Percentiles rank a stretch among this genome's conserved stretches.
Evolutionary conservation across 2,888 invertebrate species (phyloP).

Genomic region (Kuschelorhynchus macadamiae): DNA sequence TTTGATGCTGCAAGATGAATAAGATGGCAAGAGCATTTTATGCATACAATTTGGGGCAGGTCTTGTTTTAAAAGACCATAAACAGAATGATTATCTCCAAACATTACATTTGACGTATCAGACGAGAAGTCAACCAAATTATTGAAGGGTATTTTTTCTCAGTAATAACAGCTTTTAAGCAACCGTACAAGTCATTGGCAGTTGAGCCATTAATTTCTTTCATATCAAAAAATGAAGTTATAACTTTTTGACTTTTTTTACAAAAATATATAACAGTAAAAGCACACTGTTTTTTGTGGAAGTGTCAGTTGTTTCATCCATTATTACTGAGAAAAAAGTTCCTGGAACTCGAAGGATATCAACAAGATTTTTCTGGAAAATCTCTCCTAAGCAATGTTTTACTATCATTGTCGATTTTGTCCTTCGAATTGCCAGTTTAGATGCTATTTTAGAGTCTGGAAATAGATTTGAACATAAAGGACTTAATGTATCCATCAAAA

Average conservation of each 20-base stretch:
- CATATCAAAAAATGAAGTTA: too few species aligned
- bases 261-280: conserved; percentile 16
- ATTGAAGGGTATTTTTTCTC: too few species aligned
- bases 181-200: too few species aligned
- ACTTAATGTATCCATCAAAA: conserved; percentile 15
- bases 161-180: too few species aligned
- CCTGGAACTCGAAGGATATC: conserved; percentile 12
- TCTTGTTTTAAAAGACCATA: too few species aligned
- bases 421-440: conserved; percentile 23
- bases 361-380: conserved; percentile 1
- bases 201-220: too few species aligned
- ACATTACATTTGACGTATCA: too few species aligned
- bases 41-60: too few species aligned
- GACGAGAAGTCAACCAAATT: too few species aligned
- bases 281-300: conserved; percentile 35
- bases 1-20: not conserved
- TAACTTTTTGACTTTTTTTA: too few species aligned
- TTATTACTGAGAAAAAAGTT: conserved; percentile 38
- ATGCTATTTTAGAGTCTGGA: conserved; percentile 40
- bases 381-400: not conserved
- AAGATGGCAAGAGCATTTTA: too few species aligned
- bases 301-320: conserved; percentile 44
- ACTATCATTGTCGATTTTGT: conserved; percentile 31
- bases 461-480: conserved; percentile 24
- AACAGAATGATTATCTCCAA: too few species aligned